Evolutionary conservation across 2,797 vertebrate species (phyloP).

Genomic region (Gastrophryne carolinensis): DNA sequence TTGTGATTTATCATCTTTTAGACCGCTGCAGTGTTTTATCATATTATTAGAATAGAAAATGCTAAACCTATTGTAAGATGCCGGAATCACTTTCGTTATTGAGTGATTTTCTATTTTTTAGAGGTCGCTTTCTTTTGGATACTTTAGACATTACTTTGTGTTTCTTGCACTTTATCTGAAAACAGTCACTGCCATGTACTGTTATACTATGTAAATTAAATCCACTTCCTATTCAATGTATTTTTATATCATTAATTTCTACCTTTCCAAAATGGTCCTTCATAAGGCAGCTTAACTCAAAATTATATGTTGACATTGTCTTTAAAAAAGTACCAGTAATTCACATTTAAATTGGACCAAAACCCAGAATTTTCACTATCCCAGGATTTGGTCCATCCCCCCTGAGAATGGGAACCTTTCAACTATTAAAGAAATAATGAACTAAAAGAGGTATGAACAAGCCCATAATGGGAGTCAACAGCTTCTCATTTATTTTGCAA

Average conservation of each 20-base stretch:
- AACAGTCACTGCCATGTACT: not conserved
- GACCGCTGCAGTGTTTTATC: constrained; percentile 9
- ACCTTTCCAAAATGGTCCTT: not conserved
- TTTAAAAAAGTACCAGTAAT: too few species aligned
- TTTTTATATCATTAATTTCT: not conserved
- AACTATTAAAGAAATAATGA: too few species aligned
- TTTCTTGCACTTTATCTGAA: constrained; percentile 6
- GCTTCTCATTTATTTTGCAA: too few species aligned
- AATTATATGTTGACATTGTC: too few species aligned
- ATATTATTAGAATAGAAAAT: not conserved
- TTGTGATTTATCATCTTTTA: not conserved
- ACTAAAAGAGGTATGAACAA: too few species aligned
- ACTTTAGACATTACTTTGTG: not conserved
- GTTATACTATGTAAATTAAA: not conserved
- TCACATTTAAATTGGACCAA: too few species aligned
- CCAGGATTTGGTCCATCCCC: too few species aligned
- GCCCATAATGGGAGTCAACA: too few species aligned
- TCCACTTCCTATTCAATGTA: not conserved
- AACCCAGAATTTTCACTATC: too few species aligned
- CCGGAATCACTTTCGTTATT: not conserved
- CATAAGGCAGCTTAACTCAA: not conserved
- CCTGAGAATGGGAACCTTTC: too few species aligned
- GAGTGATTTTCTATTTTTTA: too few species aligned
- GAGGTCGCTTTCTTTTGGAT: not conserved
- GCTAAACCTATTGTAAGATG: not conserved